These are phyloP conservation scores for Cantharis nigra DNA, from an alignment of 2,888 invertebrate species.

Conservation along the genomic window DNA sequence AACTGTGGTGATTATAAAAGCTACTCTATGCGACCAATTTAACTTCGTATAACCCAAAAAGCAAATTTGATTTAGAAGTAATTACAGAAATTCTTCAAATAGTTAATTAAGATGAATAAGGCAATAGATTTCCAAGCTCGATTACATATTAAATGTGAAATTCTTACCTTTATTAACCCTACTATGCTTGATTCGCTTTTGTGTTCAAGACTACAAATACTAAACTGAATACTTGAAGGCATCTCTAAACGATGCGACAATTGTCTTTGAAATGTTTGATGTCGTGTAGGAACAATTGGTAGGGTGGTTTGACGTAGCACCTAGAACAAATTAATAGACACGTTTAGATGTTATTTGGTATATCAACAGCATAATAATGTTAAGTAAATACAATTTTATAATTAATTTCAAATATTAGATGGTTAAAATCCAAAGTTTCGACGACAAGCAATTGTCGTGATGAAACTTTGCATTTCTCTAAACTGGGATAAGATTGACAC, in stretches of 20 bases:
- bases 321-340: slow-evolving; percentile 51
- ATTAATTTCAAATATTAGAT: not conserved
- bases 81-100: not conserved
- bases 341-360: not conserved
- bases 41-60: not conserved
- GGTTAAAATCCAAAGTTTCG: not conserved
- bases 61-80: not conserved
- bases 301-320: slow-evolving; percentile 82
- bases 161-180: slow-evolving; percentile 71
- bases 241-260: slow-evolving; percentile 78
- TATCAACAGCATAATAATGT: not conserved
- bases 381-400: not conserved
- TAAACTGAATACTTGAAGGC: slow-evolving; percentile 75
- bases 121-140: not conserved
- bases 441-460: not conserved
- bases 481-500: not conserved
- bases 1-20: not conserved
- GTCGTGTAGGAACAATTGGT: slow-evolving; percentile 80
- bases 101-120: not conserved
- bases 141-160: not conserved
- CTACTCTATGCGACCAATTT: not conserved
- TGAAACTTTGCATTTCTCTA: not conserved
- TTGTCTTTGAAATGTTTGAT: slow-evolving; percentile 81
- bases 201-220: slow-evolving; percentile 73
- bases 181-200: slow-evolving; percentile 73